These are phyloP conservation scores for Mionectes olivaceus DNA, from an alignment of 2,797 vertebrate species.

Conservation along the genomic window DNA sequence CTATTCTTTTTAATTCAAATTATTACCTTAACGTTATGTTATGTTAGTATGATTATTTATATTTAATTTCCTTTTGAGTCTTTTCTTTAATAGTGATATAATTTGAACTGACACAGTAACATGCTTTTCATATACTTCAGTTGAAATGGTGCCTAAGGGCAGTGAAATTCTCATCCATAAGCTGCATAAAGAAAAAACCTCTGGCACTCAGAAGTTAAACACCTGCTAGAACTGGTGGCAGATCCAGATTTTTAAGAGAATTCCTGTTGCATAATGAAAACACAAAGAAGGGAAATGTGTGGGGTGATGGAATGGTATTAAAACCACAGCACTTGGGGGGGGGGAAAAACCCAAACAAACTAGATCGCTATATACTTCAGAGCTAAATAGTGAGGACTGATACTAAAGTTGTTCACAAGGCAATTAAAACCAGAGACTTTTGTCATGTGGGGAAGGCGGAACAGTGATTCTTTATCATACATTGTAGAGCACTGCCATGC, in stretches of 20 bases:
- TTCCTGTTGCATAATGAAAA: constrained; percentile 68
- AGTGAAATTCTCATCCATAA: constrained; percentile 68
- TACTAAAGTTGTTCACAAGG: background rate
- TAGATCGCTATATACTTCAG: background rate
- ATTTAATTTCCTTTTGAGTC: constrained; percentile 67
- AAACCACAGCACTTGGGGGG: background rate
- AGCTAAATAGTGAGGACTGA: background rate
- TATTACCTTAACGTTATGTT: constrained; percentile 52
- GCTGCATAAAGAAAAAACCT: background rate
- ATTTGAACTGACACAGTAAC: constrained; percentile 71
- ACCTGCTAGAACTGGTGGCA: constrained; percentile 65
- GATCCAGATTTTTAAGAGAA: constrained; percentile 71
- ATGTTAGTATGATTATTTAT: constrained; percentile 63
- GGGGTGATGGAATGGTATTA: constrained; percentile 37
- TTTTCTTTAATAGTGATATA: constrained; percentile 64
- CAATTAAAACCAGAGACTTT: background rate
- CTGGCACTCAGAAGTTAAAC: constrained; percentile 61
- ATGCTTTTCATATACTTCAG: constrained; percentile 66
- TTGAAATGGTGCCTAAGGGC: constrained; percentile 65
- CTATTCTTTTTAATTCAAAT: constrained; percentile 60
- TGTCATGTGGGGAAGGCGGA: background rate
- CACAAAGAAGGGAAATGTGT: constrained; percentile 41
- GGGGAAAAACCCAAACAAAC: background rate
- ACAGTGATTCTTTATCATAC: background rate
- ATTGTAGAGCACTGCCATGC: background rate